phyloP scores from a whole-genome alignment of 2,888 invertebrate species.

The Hipparchia semele region DNA sequence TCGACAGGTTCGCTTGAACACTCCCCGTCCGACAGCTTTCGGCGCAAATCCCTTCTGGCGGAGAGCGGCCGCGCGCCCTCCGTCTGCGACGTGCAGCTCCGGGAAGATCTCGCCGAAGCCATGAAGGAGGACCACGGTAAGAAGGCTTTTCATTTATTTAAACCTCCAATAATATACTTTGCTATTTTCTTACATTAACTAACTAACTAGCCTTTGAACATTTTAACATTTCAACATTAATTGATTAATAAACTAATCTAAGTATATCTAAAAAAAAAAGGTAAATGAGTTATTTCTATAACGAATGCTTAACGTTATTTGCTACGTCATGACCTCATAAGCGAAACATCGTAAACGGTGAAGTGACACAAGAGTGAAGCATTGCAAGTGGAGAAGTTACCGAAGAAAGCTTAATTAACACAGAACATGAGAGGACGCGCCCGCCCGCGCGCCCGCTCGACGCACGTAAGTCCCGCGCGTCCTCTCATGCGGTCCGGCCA shows the following conservation, averaged over 20 bases:
- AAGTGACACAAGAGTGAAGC: constrained; percentile 53
- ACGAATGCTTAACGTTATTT: constrained; percentile 9
- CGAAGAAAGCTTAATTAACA: constrained; percentile 56
- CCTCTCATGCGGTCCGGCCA: constrained; percentile 53
- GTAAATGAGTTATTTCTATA: neutral
- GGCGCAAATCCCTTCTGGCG: constrained; percentile 80
- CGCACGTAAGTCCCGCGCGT: constrained; percentile 43
- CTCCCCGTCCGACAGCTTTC: constrained; percentile 92
- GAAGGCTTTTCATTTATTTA: constrained; percentile 29
- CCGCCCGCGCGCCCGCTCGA: constrained; percentile 34
- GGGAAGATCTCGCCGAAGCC: constrained; percentile 96
- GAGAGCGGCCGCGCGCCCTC: constrained; percentile 67
- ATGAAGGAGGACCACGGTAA: constrained; percentile 90
- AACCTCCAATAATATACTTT: too few relatives aligned
- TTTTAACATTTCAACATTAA: neutral
- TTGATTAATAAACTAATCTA: neutral
- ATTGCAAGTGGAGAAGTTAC: constrained; percentile 54
- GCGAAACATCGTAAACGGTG: constrained; percentile 35
- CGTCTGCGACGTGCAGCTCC: constrained; percentile 90
- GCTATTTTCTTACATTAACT: neutral
- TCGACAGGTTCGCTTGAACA: constrained; percentile 93
- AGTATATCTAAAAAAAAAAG: neutral
- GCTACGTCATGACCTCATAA: constrained; percentile 28
- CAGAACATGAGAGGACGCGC: constrained; percentile 42
- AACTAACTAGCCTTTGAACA: neutral